Base-by-base conservation (phyloP, 2,797 vertebrate genomes). In the Falco peregrinus region DNA sequence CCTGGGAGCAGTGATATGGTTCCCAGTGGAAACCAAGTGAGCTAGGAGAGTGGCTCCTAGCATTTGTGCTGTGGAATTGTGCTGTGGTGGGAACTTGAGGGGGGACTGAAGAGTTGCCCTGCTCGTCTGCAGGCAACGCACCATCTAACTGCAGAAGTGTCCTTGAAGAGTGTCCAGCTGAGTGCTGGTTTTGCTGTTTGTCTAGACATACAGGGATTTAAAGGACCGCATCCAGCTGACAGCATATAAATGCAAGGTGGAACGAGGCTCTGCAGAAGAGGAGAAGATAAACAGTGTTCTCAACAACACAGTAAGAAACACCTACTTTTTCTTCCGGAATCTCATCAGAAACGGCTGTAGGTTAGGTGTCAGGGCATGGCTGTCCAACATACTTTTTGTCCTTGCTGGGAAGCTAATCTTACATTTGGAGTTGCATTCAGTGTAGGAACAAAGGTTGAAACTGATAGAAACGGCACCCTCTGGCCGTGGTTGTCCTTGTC, bases 161-260 rank as follows among this genome's bases (percentile, higher is more conserved):
- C 39, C 31, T 35, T 35, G 35, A 35, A 35, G 35, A 35, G 35
- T 35, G 35, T 35, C 35, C 71, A 87, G 20, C 60, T 74, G 82
- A 21, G 5, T 78, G 47, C 43, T 96, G 79, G 20, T 96, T 96
- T 95, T 95, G 67, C 31, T 93, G 18, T 90, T 78, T 84, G 22
- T 93, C 31, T 92, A 99, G 99, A 99, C 98, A 0, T 99, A 98
- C 95, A 98, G 97, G 89, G 99, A 99, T 97, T 97, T 99, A 94
- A 99, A 99, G 97, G 99, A 99, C 95, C 98, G 99, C 4, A 98
- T 99, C 95, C 98, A 98, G 97, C 94, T 99, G 97, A 96, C 98
- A 61, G 98, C 96, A 8, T 99, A 99, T 95, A 97, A 98, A 67
- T 97, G 96, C 87, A 99, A 99, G 95, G 98, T 99, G 88, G 98